phyloP scores from a whole-genome alignment of 92 coral and sea anemone species.

The Heliopora coerulea region DNA sequence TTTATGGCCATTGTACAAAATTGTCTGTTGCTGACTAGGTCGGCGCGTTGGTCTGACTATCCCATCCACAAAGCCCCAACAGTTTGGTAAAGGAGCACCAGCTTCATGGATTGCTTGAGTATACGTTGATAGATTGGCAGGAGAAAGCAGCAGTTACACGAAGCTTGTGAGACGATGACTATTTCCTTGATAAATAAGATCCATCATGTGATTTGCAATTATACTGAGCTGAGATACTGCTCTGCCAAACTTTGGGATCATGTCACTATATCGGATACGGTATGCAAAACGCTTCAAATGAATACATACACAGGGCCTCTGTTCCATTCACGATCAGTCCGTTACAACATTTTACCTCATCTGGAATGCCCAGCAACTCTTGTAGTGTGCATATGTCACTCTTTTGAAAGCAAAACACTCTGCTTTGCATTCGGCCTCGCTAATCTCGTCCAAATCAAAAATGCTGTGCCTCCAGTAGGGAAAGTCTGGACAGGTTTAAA shows the following conservation, averaged over 20 bases:
- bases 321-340: constrained; percentile 19
- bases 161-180: constrained; percentile 21
- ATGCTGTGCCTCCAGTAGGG: constrained; percentile 32
- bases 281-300: constrained; percentile 24
- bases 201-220: constrained; percentile 10
- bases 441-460: constrained; percentile 14
- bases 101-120: constrained; percentile 18
- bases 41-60: constrained; percentile 3
- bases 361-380: constrained; percentile 7
- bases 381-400: constrained; percentile 4
- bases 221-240: constrained; percentile 20
- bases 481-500: constrained; percentile 2
- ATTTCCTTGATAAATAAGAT: too few species aligned
- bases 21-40: not conserved
- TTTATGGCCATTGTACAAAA: constrained; percentile 8
- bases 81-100: too few species aligned
- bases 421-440: constrained; percentile 43
- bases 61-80: constrained; percentile 34
- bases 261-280: constrained; percentile 12
- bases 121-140: too few species aligned
- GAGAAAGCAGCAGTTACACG: constrained; percentile 9
- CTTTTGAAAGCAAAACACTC: constrained; percentile 38
- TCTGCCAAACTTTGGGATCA: constrained; percentile 30
- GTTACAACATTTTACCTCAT: constrained; percentile 31
- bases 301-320: constrained; percentile 13